Percentiles rank a stretch among this genome's conserved stretches.
Conservation (phyloP, 1,140 invertebrate species). For the Bombus sylvicola region DNA sequence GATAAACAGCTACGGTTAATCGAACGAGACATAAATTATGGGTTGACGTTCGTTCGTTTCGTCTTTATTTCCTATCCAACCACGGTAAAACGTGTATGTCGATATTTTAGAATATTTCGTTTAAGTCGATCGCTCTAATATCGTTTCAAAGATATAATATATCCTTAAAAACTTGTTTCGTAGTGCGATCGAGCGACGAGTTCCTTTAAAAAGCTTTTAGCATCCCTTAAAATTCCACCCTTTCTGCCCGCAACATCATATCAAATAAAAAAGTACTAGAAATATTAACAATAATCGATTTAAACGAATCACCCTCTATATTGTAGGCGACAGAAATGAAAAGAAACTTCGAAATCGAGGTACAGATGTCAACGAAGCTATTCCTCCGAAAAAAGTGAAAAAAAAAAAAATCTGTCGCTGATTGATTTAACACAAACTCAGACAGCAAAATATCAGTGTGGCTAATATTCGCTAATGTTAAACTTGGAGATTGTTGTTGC, state of each 20-base stretch:
- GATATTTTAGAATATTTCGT: background rate
- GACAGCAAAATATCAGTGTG: background rate
- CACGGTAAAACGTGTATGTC: background rate
- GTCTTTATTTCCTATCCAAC: background rate
- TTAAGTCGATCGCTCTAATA: background rate
- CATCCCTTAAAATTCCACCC: no score
- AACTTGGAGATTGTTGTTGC: background rate
- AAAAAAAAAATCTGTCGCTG: background rate
- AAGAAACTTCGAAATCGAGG: background rate
- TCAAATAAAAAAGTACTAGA: no score
- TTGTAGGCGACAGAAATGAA: constrained; percentile 3
- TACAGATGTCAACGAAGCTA: background rate
- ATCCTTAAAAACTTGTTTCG: no score
- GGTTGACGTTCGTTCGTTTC: background rate
- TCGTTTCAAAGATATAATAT: no score
- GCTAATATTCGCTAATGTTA: background rate
- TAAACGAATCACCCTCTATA: constrained; percentile 15
- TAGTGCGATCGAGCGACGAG: no score
- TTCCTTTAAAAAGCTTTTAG: no score
- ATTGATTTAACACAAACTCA: background rate
- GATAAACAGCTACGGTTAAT: background rate
- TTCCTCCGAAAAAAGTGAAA: background rate
- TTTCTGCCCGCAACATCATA: no score
- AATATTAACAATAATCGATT: background rate
- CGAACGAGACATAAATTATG: background rate